Evolutionary conservation across 2,797 vertebrate species (phyloP), one percentile per base, ranked within the genome.

Genomic region (Podargus strigoides): DNA sequence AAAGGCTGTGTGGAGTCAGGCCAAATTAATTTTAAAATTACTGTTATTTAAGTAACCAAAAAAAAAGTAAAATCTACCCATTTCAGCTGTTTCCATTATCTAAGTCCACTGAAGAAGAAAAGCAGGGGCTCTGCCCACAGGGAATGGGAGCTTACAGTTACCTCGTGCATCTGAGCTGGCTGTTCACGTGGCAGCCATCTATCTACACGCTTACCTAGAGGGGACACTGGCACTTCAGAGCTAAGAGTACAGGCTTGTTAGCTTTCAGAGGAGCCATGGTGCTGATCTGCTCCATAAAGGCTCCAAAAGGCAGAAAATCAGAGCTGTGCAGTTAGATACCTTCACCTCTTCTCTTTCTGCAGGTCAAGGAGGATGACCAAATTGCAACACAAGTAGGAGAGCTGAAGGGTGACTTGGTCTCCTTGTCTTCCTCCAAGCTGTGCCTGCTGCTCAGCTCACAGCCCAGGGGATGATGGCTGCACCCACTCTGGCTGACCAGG

Each of bases 321-420:
- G 24, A 19, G 28, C 21, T 19, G n/a, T 36, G 20, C 18, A 4
- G 26, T 32, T 14, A 9, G 30, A 20, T 47, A 21, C 70, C 27
- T 30, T 56, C 32, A 26, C 32, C 41, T 74, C 26, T 2, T 32
- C n/a, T 49, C 36, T 37, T n/a, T 21, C 24, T 58, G 30, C 39
- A 41, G 28, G 22, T 0, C 0, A 47, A 72, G 39, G 39, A 66
- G 44, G 13, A 14, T 27, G 39, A 14, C 13, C 26, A 28, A 58
- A 32, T 7, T 24, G 11, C 47, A 49, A 24, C 3, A 6, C 30
- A 46, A 2, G 1, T 0, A 18, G 0, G 17, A 67, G 64, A 44
- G 39, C 18, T 4, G 0, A 34, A 37, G 19, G 9, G 32, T n/a
- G 49, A 10, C 20, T 42, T 1, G 30, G 27, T 50, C 24, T 39